These are phyloP conservation scores for Mareca penelope DNA, from an alignment of 2,797 vertebrate species.

Conservation along the genomic window DNA sequence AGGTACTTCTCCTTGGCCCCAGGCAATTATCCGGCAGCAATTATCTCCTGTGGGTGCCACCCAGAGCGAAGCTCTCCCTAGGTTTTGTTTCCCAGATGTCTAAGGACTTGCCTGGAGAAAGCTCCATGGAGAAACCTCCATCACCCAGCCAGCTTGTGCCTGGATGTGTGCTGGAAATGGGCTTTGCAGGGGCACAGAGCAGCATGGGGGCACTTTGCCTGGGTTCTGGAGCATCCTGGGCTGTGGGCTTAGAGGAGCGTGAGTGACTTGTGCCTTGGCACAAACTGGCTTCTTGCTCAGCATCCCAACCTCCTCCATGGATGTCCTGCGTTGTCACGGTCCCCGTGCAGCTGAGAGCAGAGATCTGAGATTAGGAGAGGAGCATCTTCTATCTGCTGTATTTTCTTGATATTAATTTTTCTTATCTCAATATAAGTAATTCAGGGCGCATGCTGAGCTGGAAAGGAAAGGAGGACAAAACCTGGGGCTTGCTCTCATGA, in stretches of 20 bases:
- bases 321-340: accelerated
- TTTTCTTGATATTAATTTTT: neutral
- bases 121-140: neutral
- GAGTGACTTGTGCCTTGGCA: neutral
- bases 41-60: constrained; percentile 46
- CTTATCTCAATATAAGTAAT: neutral
- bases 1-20: constrained; percentile 1
- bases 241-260: neutral
- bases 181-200: neutral
- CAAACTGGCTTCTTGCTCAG: neutral
- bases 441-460: neutral
- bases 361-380: neutral
- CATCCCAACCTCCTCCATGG: neutral
- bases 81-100: neutral
- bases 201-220: neutral
- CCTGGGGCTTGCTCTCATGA: neutral
- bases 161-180: accelerated
- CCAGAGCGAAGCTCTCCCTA: neutral
- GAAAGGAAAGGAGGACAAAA: neutral
- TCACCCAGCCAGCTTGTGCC: neutral
- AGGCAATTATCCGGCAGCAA: constrained; percentile 27
- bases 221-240: neutral
- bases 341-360: neutral
- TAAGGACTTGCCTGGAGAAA: neutral
- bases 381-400: neutral